phyloP scores from a whole-genome alignment of 1,140 invertebrate species.

The Cyclina sinensis region DNA sequence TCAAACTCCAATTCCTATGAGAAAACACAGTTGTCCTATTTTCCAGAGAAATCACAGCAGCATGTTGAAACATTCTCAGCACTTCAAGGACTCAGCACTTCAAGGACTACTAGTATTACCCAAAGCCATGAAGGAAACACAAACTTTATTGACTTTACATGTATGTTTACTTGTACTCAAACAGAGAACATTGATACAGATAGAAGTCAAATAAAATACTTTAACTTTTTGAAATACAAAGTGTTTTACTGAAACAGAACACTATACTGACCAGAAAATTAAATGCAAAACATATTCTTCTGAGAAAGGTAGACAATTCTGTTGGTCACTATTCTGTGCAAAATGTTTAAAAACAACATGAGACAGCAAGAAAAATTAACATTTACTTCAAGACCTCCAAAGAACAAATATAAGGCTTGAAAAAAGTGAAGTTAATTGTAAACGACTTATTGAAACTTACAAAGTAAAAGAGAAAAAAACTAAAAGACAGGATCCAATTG shows the following conservation, averaged over 20 bases:
- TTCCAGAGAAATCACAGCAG: neutral
- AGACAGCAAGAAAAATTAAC: constrained; percentile 46
- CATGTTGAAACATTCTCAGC: neutral
- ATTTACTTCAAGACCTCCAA: constrained; percentile 31
- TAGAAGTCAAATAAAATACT: neutral
- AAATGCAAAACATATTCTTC: neutral
- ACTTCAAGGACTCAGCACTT: neutral
- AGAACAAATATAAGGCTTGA: neutral
- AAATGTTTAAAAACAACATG: constrained; percentile 46
- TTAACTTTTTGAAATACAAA: neutral
- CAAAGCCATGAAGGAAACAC: neutral
- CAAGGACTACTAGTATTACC: neutral
- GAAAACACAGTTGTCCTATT: too few species aligned
- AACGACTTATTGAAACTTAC: neutral
- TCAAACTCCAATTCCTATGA: too few species aligned
- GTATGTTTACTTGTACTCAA: too few species aligned
- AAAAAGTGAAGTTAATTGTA: neutral
- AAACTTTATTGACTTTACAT: neutral
- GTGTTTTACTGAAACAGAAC: neutral
- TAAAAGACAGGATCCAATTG: neutral
- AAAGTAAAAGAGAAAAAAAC: neutral
- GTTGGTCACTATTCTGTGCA: constrained; percentile 59
- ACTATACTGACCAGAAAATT: neutral
- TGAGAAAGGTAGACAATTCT: neutral
- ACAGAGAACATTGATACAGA: neutral